phyloP scores from a whole-genome alignment of 2,888 invertebrate species.

The Bursaphelenchus okinawaensis region DNA sequence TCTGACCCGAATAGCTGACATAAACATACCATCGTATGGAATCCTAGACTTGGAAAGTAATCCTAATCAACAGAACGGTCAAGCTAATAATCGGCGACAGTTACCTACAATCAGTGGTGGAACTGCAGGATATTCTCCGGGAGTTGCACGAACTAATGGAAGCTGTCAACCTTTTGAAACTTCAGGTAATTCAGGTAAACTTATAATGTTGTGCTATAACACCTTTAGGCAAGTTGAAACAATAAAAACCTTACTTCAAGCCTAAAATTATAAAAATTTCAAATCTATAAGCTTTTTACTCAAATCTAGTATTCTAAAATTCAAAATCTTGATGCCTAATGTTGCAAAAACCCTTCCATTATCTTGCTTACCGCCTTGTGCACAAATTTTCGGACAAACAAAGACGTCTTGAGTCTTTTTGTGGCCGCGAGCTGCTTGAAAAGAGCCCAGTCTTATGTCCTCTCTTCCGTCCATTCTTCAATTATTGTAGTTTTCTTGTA shows the following conservation, averaged over 20 bases:
- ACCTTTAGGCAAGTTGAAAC: no score
- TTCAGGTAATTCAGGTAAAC: no score
- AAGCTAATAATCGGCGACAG: not conserved
- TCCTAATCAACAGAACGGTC: slow-evolving; percentile 1
- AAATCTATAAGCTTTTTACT: no score
- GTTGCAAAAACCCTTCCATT: no score
- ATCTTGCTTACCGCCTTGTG: no score
- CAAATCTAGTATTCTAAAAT: no score
- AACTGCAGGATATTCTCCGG: slow-evolving; percentile 5
- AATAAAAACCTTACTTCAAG: no score
- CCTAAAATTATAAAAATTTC: no score
- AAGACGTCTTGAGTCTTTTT: not conserved
- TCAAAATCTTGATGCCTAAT: no score
- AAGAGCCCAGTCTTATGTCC: not conserved
- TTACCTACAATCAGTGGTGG: slow-evolving; percentile 15
- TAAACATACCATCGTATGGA: slow-evolving; percentile 23
- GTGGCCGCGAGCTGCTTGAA: not conserved
- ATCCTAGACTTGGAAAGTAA: slow-evolving; percentile 19
- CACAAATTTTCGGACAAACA: not conserved
- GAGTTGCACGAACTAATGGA: not conserved
- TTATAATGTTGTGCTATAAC: no score
- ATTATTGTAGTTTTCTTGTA: not conserved
- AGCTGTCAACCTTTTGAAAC: not conserved
- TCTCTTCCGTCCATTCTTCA: not conserved
- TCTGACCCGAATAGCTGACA: slow-evolving; percentile 15